Percentiles rank a stretch among this genome's conserved stretches.
Evolutionary conservation across 1,140 invertebrate species (phyloP).

Genomic region (Aphaenogaster rudis): DNA sequence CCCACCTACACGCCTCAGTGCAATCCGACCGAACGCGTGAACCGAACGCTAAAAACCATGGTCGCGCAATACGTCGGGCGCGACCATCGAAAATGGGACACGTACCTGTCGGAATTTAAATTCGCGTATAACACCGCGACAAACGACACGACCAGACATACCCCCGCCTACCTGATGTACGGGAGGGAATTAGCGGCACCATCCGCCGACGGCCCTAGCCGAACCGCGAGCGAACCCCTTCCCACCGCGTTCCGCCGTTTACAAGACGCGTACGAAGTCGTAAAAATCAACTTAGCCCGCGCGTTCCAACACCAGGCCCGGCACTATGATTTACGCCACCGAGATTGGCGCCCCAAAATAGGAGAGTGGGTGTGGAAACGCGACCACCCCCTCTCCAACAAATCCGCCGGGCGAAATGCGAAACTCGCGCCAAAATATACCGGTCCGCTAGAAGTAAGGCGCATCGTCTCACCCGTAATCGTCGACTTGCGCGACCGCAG

Average conservation of each 20-base stretch:
- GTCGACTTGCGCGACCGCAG: neutral
- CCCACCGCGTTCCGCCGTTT: neutral
- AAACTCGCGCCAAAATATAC: neutral
- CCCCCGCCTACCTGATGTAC: neutral
- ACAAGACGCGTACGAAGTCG: neutral
- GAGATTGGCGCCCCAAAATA: neutral
- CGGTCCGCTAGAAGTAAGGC: neutral
- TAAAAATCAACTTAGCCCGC: neutral
- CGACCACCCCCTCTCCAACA: neutral
- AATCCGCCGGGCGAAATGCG: neutral
- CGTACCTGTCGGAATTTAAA: neutral
- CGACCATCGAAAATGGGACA: neutral
- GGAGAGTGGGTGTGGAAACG: neutral
- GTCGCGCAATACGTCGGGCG: neutral
- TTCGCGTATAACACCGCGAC: neutral
- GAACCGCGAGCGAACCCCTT: rapidly evolving
- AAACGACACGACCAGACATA: neutral
- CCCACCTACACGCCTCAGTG: neutral
- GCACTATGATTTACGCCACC: neutral
- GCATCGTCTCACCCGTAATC: neutral
- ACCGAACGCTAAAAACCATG: neutral
- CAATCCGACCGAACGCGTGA: neutral
- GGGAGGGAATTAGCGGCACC: neutral
- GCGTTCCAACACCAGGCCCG: neutral
- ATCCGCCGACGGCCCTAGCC: no score